These are phyloP conservation scores for Noctua janthina DNA, from an alignment of 2,888 invertebrate genomes.

Conservation along the genomic window DNA sequence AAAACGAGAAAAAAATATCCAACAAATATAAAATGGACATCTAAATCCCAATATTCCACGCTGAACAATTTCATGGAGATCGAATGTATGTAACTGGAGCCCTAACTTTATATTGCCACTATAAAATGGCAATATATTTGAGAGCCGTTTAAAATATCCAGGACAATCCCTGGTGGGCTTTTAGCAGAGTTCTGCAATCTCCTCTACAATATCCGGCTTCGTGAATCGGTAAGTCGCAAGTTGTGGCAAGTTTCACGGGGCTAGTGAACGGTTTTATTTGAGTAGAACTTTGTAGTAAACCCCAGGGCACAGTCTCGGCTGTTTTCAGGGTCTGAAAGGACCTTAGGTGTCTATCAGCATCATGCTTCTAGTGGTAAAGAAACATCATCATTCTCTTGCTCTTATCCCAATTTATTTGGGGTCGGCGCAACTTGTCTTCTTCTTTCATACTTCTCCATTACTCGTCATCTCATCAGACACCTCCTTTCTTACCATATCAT, in stretches of 20 bases:
- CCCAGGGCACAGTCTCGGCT: neutral
- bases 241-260: slow-evolving; percentile 27
- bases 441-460: no score
- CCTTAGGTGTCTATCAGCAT: neutral
- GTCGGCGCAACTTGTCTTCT: no score
- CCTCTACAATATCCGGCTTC: slow-evolving; percentile 75
- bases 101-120: slow-evolving; percentile 60
- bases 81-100: slow-evolving; percentile 52
- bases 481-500: no score
- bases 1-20: slow-evolving; percentile 30
- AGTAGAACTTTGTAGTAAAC: slow-evolving; percentile 18
- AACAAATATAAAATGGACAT: slow-evolving; percentile 26
- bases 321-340: neutral
- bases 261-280: slow-evolving; percentile 1
- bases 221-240: slow-evolving; percentile 56
- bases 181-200: slow-evolving; percentile 71
- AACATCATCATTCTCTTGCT: no score
- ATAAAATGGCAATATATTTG: slow-evolving; percentile 67
- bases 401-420: no score
- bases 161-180: slow-evolving; percentile 64
- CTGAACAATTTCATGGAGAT: slow-evolving; percentile 48
- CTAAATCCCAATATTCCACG: slow-evolving; percentile 41
- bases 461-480: no score
- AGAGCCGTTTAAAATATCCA: slow-evolving; percentile 61
- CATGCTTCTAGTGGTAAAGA: neutral